These are phyloP conservation scores for Ctenicera cuprea DNA, from an alignment of 2,888 invertebrate species.

Conservation along the genomic window DNA sequence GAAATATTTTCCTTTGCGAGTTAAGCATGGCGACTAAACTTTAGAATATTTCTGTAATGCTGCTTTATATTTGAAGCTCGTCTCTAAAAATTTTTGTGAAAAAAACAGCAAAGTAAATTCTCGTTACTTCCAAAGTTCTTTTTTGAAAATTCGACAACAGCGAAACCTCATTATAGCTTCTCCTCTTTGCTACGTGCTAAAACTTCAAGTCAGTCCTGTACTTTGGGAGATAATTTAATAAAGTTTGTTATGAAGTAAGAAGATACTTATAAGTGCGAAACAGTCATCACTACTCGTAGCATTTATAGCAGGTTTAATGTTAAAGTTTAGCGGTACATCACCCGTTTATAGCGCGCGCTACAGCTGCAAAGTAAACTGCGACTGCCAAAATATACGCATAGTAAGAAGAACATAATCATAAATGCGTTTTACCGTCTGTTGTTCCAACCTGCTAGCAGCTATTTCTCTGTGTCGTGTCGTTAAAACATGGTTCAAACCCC, in stretches of 20 bases:
- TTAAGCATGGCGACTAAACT: too few species aligned
- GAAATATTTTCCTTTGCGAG: too few species aligned
- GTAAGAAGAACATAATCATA: constrained; percentile 31
- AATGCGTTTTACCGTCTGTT: constrained; percentile 38
- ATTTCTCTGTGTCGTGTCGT: constrained; percentile 9
- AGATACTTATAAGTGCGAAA: constrained; percentile 38
- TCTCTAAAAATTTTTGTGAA: neutral
- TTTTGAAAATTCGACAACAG: constrained; percentile 21
- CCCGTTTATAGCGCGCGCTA: constrained; percentile 31
- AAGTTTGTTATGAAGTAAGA: constrained; percentile 45
- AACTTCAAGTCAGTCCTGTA: constrained; percentile 38
- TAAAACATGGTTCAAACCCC: constrained; percentile 3
- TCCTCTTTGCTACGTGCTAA: constrained; percentile 29
- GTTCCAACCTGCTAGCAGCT: neutral
- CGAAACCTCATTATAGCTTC: constrained; percentile 35
- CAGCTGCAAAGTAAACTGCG: constrained; percentile 32
- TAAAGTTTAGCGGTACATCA: constrained; percentile 45
- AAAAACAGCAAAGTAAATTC: neutral
- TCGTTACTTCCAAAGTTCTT: neutral
- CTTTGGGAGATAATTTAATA: constrained; percentile 41
- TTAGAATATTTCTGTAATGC: too few species aligned
- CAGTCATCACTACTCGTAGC: constrained; percentile 35
- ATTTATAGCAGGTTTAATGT: constrained; percentile 43
- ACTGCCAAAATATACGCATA: constrained; percentile 35
- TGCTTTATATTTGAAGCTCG: too few species aligned